Evolutionary conservation across 2,888 invertebrate species (phyloP), one percentile per base, ranked within the genome.

Genomic region (Tipula helvola): DNA sequence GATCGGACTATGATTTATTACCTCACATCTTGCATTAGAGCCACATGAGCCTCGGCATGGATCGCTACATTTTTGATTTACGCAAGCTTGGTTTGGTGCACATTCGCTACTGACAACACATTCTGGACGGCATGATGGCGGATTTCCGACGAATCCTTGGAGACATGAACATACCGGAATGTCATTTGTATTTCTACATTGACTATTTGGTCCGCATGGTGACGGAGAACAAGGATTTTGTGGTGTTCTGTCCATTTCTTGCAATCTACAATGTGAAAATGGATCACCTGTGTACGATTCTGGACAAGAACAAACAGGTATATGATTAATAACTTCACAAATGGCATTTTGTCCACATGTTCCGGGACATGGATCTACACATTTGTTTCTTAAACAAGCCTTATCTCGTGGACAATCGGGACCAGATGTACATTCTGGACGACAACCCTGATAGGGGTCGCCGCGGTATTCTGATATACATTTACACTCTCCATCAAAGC

Each of bases 1-100:
- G 88, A 95, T 94, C 1, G 95, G 94, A 89, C 94, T 95, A 89
- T 95, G 95, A 90, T 95, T 95, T 87, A 94, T 93, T 7, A 95
- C 95, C 90, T 94, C 93, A 90, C 96, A 96, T 88, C 94, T 93
- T 44, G 96, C 93, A 89, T 94, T 94, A 88, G 94, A 92, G 13
- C 96, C 96, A 90, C 96, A 96, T 28, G 94, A 93, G 44, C 94
- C 95, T 36, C 94, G 93, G 88, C 96, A 96, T 86, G 96, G 96
- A 90, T 95, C 94, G 3, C 92, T 90, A 90, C 96, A 96, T 91
- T 95, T 95, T 89, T 94, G 94, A 89, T 94, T 94, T 84, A 94
- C 90, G 89, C 95, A 95, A 18, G 95, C 94, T 89, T 93, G 93
- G 87, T 93, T 92, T 85, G 92, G 91, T 8, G 93, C 89, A 90